Conservation (phyloP, 2,888 invertebrate genomes). For the Anthophora plumipes region DNA sequence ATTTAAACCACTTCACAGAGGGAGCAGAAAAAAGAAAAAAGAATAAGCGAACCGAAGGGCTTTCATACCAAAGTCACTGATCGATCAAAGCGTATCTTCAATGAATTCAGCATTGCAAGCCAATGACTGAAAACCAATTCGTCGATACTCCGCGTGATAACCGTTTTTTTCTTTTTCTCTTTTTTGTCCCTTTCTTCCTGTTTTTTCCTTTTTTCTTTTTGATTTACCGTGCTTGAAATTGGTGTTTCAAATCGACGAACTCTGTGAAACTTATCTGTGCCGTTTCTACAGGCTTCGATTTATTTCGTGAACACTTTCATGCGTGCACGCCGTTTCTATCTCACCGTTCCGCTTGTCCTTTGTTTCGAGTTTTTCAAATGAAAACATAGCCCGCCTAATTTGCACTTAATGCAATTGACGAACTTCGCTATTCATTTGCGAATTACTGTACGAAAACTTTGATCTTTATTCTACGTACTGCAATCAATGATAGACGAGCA, state of each 20-base stretch:
- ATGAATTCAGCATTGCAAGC: constrained; percentile 31
- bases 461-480: background rate
- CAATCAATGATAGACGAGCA: background rate
- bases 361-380: constrained; percentile 4
- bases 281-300: background rate
- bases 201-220: constrained; percentile 11
- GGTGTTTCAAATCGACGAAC: constrained; percentile 21
- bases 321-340: background rate
- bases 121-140: constrained; percentile 35
- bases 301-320: constrained; percentile 4
- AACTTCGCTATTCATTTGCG: background rate
- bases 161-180: background rate
- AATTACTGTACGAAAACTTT: background rate
- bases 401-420: background rate
- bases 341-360: background rate
- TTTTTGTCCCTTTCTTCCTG: background rate
- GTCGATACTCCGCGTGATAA: constrained; percentile 28
- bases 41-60: constrained; percentile 1
- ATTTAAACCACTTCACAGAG: constrained; percentile 18
- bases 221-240: constrained; percentile 6
- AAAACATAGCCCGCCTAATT: background rate
- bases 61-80: constrained; percentile 32
- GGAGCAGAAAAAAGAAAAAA: too few species aligned
- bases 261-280: constrained; percentile 10
- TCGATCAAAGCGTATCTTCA: constrained; percentile 44